phyloP scores from a whole-genome alignment of 1,140 invertebrate species.

The Proctacanthus coquilletti region DNA sequence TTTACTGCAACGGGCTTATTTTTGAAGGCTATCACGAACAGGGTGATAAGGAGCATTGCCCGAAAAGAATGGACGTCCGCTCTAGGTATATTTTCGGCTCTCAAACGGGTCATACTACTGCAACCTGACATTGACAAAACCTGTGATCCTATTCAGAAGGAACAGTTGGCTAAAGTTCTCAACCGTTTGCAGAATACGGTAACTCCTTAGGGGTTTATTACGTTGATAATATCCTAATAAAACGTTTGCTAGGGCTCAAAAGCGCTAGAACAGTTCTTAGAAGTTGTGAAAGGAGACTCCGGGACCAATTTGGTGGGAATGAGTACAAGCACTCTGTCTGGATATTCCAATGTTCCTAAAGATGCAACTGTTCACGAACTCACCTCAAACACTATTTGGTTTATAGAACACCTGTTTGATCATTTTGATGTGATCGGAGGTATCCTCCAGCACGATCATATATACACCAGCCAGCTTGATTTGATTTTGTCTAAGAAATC shows the following conservation, averaged over 20 bases:
- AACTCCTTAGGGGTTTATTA: slow-evolving; percentile 16
- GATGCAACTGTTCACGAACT: slow-evolving; percentile 95
- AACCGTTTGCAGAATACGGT: slow-evolving; percentile 61
- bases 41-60: slow-evolving; percentile 62
- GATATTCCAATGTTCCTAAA: slow-evolving; percentile 42
- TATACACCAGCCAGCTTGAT: slow-evolving; percentile 33
- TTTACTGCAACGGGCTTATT: slow-evolving; percentile 14
- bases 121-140: slow-evolving; percentile 74
- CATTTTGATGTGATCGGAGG: slow-evolving; percentile 59
- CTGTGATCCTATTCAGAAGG: slow-evolving; percentile 50
- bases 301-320: slow-evolving; percentile 49
- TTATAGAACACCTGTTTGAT: slow-evolving; percentile 68
- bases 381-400: slow-evolving; percentile 81
- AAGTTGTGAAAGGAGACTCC: slow-evolving; percentile 71
- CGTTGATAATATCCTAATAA: slow-evolving; percentile 7
- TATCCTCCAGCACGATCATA: slow-evolving; percentile 43
- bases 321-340: slow-evolving; percentile 14
- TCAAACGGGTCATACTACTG: slow-evolving; percentile 63
- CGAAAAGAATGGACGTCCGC: slow-evolving; percentile 71
- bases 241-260: slow-evolving; percentile 50
- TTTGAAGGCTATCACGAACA: slow-evolving; percentile 51
- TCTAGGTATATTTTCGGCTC: slow-evolving; percentile 69
- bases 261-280: slow-evolving; percentile 84
- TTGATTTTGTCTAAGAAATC: slow-evolving; percentile 34
- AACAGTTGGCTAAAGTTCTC: slow-evolving; percentile 56